Evolutionary conservation across 2,113 vertebrate species (phyloP).

Genomic region (Syngnathus floridae): DNA sequence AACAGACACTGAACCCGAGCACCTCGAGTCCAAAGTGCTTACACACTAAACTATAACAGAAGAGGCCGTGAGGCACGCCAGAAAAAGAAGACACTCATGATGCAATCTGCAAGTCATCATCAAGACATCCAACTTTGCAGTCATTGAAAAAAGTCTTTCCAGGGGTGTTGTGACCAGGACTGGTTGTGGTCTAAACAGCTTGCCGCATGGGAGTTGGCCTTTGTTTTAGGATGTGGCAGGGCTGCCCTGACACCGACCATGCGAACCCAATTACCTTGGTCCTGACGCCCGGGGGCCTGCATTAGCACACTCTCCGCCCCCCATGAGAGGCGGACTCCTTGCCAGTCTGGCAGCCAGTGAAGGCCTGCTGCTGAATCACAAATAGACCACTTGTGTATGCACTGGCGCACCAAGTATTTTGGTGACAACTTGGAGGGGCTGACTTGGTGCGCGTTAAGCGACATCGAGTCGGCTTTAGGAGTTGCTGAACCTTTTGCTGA

Average conservation of each 20-base stretch:
- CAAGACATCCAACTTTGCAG: slow-evolving; percentile 40
- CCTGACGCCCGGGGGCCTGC: slow-evolving; percentile 53
- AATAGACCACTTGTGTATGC: slow-evolving; percentile 65
- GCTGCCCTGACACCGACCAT: slow-evolving; percentile 68
- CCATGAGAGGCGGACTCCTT: slow-evolving; percentile 54
- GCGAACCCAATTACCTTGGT: slow-evolving; percentile 71
- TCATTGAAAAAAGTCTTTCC: slow-evolving; percentile 61
- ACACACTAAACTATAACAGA: background rate
- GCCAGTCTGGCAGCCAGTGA: slow-evolving; percentile 62
- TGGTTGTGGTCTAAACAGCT: slow-evolving; percentile 55
- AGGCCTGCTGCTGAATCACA: slow-evolving; percentile 67
- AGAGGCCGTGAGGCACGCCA: slow-evolving; percentile 18
- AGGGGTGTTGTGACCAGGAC: slow-evolving; percentile 53
- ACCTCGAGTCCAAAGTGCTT: background rate
- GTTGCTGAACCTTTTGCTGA: background rate
- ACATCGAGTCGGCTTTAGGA: slow-evolving; percentile 11
- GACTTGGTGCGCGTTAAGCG: slow-evolving; percentile 14
- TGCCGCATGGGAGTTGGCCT: slow-evolving; percentile 59
- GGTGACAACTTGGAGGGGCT: slow-evolving; percentile 56
- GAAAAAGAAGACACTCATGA: slow-evolving; percentile 41
- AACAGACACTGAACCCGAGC: background rate
- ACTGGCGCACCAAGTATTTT: slow-evolving; percentile 47
- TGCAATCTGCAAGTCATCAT: slow-evolving; percentile 51
- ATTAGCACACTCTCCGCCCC: slow-evolving; percentile 57
- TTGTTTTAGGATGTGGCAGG: slow-evolving; percentile 59